Conservation (phyloP, 2,888 invertebrate genomes). For the Odontocerum albicorne region DNA sequence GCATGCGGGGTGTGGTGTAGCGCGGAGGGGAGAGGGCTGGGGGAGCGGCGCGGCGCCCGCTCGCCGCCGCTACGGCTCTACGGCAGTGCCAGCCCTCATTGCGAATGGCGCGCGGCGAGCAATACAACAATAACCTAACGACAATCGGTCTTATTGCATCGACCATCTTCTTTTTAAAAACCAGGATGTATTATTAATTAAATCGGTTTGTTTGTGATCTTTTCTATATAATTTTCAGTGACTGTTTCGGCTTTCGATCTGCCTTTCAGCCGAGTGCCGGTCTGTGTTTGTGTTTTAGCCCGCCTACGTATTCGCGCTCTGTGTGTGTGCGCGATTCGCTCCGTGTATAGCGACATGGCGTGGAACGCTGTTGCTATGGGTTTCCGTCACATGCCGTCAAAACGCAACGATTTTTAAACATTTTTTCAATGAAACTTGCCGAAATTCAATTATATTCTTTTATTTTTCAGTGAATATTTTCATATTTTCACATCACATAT, state of each 20-base stretch:
- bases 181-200: too few relatives aligned
- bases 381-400: conserved; percentile 19
- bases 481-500: too few relatives aligned
- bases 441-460: too few relatives aligned
- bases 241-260: too few relatives aligned
- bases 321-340: conserved; percentile 5
- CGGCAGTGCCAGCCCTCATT: conserved; percentile 34
- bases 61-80: conserved; percentile 24
- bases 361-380: conserved; percentile 19
- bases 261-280: not conserved
- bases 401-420: too few relatives aligned
- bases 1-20: conserved; percentile 16
- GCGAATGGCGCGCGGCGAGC: conserved; percentile 30
- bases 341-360: not conserved
- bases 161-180: too few relatives aligned
- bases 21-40: conserved; percentile 38
- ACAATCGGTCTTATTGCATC: too few relatives aligned
- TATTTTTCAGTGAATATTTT: too few relatives aligned
- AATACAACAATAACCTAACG: too few relatives aligned
- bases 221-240: too few relatives aligned
- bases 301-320: not conserved
- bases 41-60: conserved; percentile 37
- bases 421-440: too few relatives aligned
- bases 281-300: not conserved
- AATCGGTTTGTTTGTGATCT: too few relatives aligned